Evolutionary conservation across 2,888 invertebrate genomes (phyloP).

Genomic region (Cataglyphis albicans): DNA sequence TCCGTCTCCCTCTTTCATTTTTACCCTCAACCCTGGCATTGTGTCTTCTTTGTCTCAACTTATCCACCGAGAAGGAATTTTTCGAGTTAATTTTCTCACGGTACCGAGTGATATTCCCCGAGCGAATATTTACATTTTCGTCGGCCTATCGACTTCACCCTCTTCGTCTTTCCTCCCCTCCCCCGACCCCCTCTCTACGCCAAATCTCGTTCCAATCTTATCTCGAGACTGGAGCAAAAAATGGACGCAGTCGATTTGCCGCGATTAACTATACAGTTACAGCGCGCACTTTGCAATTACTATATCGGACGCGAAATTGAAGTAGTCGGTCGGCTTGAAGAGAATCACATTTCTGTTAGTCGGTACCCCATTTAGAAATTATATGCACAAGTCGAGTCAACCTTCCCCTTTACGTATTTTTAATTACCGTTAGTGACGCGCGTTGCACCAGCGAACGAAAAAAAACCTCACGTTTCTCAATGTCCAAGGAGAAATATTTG

Average conservation of each 20-base stretch:
- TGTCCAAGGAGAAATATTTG: constrained; percentile 5
- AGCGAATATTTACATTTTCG: constrained; percentile 75
- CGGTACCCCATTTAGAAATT: constrained; percentile 13
- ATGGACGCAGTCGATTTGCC: constrained; percentile 4
- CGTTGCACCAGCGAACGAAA: background rate
- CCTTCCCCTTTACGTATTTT: background rate
- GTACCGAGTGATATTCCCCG: constrained; percentile 67
- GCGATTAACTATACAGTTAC: constrained; percentile 11
- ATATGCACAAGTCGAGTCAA: background rate
- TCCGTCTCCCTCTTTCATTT: constrained; percentile 16
- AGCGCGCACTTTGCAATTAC: constrained; percentile 17
- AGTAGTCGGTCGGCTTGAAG: background rate
- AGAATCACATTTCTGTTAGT: background rate
- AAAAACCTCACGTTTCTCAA: constrained; percentile 20
- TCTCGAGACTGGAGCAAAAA: background rate
- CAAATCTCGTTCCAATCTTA: constrained; percentile 24
- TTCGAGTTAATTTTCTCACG: constrained; percentile 77
- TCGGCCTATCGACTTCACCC: constrained; percentile 47
- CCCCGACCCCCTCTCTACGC: background rate
- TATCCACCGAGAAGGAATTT: constrained; percentile 67
- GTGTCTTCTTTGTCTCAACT: constrained; percentile 60
- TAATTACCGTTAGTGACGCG: constrained; percentile 25
- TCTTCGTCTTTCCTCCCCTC: background rate
- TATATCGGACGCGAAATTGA: background rate
- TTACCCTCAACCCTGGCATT: constrained; percentile 43